These are phyloP conservation scores for Drosophila subobscura DNA, from an alignment of 1,140 invertebrate genomes.

Conservation along the genomic window DNA sequence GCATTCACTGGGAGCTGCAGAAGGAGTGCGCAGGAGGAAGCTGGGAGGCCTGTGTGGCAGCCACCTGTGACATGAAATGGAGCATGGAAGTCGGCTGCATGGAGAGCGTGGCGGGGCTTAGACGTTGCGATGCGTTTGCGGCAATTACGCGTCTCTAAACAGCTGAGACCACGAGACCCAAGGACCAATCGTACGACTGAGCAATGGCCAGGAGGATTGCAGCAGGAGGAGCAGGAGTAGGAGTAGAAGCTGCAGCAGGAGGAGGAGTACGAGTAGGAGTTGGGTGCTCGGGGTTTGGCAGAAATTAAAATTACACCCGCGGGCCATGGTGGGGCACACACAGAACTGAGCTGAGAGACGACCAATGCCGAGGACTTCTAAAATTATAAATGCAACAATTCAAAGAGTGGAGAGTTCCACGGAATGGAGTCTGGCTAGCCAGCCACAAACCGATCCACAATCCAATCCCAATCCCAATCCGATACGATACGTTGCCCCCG, in stretches of 20 bases:
- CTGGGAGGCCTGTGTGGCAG: conserved; percentile 49
- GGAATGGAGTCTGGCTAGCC: background rate
- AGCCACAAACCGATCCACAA: conserved; percentile 44
- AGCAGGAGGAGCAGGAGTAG: background rate
- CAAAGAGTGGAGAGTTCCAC: conserved; percentile 10
- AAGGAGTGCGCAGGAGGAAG: conserved; percentile 10
- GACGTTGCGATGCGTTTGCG: conserved; percentile 29
- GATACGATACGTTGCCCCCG: conserved; percentile 2
- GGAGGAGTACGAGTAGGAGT: conserved; percentile 11
- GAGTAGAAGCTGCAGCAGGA: background rate
- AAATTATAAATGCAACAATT: conserved; percentile 72
- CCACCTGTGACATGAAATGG: conserved; percentile 69
- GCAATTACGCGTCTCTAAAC: conserved; percentile 76
- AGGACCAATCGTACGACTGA: conserved; percentile 34
- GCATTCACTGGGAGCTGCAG: conserved; percentile 28
- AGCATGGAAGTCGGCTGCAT: conserved; percentile 27
- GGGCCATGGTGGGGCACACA: conserved; percentile 49
- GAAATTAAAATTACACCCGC: conserved; percentile 83
- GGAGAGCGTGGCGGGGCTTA: conserved; percentile 54
- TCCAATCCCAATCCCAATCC: conserved; percentile 28
- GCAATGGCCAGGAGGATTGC: conserved; percentile 5
- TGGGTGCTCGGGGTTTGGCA: conserved; percentile 32
- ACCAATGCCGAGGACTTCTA: conserved; percentile 44
- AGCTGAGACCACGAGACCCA: conserved; percentile 47
- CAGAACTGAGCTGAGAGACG: conserved; percentile 2